Evolutionary conservation across 2,888 invertebrate species (phyloP), one percentile per base, ranked within the genome.

Genomic region (Parnassius mnemosyne): DNA sequence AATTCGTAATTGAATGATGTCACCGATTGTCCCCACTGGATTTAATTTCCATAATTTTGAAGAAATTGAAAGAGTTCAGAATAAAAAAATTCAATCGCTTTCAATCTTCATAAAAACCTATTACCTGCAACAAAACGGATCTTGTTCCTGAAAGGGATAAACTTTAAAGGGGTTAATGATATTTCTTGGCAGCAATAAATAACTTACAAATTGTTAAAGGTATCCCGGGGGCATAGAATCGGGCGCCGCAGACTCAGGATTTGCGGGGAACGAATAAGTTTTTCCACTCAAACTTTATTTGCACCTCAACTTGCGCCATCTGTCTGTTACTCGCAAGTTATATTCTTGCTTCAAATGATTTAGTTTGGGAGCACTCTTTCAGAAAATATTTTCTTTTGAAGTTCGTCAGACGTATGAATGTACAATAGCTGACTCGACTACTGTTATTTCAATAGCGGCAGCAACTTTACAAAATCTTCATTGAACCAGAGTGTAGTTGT

Each of bases 211-310:
- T 89, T 86, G 88, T 87, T 87, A 82, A 83, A 88, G 84, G 84
- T 85, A 79, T 80, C 87, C 86, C 82, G 77, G 67, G 86, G 89
- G 86, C 80, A 82, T 75, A 83, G 81, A 83, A 82, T 78, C 72
- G 76, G 72, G 74, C 72, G 71, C 69, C 68, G 74, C 75, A 77
- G 78, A 76, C 81, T 79, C 79, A 74, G 83, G 83, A 83, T 84
- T 83, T 82, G 79, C 74, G 71, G 72, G 67, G 72, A 68, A 80
- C 68, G 85, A 84, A 85, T 84, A 88, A 88, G 82, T 91, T 91
- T 90, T 90, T 87, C 86, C 86, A 88, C 89, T 89, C 86, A 83
- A 91, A 89, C 84, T 89, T 90, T 87, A 86, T 89, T 89, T 84
- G 85, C 89, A 89, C 90, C 90, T 89, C 87, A 72, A 82, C 81